A percentile compares a stretch with the other conserved stretches of the same genome.
phyloP scores from a whole-genome alignment of 2,113 vertebrate species.

The Ardeotis arabs region DNA sequence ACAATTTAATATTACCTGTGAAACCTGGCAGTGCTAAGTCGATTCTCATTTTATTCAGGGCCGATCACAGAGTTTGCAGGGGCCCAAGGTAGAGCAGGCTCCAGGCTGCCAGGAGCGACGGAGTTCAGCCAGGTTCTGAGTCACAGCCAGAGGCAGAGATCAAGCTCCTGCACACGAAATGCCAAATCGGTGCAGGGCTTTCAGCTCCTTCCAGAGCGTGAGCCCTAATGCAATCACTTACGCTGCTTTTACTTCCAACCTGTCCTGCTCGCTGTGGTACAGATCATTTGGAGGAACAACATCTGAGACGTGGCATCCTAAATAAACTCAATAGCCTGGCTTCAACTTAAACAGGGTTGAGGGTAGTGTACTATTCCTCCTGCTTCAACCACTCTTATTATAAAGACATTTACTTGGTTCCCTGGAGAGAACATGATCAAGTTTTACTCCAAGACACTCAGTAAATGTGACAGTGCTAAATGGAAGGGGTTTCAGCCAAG shows the following conservation, averaged over 20 bases:
- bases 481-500: background rate
- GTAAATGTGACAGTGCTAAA: constrained; percentile 27
- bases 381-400: background rate
- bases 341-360: background rate
- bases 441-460: background rate
- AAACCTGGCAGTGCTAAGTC: background rate
- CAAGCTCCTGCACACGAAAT: background rate
- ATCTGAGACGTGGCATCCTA: background rate
- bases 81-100: background rate
- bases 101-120: background rate
- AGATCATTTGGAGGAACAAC: background rate
- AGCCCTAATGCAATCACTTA: rapidly evolving
- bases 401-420: background rate
- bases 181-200: background rate
- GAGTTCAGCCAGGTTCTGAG: constrained; percentile 6
- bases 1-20: background rate
- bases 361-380: background rate
- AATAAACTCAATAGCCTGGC: background rate
- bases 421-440: background rate
- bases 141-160: background rate
- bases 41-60: background rate
- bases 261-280: rapidly evolving
- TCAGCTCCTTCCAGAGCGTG: background rate
- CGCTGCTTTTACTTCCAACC: background rate
- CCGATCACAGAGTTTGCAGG: background rate